Conservation (phyloP, 2,888 invertebrate species). For the Caenorhabditis imperialis region DNA sequence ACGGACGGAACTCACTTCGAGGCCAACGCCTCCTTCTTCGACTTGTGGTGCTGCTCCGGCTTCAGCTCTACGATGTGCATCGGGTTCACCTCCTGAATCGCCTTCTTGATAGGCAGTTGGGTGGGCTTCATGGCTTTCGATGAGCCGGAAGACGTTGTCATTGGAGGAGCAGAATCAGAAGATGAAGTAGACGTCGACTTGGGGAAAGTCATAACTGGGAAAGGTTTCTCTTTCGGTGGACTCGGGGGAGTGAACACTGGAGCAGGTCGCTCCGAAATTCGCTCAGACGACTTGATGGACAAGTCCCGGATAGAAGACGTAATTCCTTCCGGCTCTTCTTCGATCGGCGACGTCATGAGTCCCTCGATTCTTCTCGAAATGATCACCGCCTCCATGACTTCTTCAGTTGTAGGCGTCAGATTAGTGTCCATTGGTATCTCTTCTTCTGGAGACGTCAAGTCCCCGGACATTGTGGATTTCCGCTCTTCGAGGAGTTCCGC, state of each 20-base stretch:
- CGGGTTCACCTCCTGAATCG: slow-evolving; percentile 29
- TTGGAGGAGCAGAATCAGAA: slow-evolving; percentile 26
- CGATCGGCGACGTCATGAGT: slow-evolving; percentile 50
- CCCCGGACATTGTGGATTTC: slow-evolving; percentile 51
- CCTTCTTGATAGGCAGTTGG: slow-evolving; percentile 47
- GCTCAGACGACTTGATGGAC: slow-evolving; percentile 30
- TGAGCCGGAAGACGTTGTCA: slow-evolving; percentile 24
- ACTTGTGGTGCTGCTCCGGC: slow-evolving; percentile 31
- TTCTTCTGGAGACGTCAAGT: slow-evolving; percentile 66
- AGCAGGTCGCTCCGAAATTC: slow-evolving; percentile 27
- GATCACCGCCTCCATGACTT: slow-evolving; percentile 45
- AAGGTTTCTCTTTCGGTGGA: slow-evolving; percentile 48
- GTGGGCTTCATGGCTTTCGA: slow-evolving; percentile 31
- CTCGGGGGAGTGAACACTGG: slow-evolving; percentile 57
- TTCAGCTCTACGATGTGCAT: slow-evolving; percentile 49
- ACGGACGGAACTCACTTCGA: slow-evolving; percentile 41
- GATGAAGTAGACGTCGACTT: slow-evolving; percentile 50
- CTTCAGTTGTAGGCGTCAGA: slow-evolving; percentile 56
- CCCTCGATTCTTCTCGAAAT: slow-evolving; percentile 47
- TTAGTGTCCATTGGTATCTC: slow-evolving; percentile 70
- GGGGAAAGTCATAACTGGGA: slow-evolving; percentile 29
- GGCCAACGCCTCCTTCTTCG: slow-evolving; percentile 41
- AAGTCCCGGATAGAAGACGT: slow-evolving; percentile 45
- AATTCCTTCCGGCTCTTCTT: slow-evolving; percentile 46
- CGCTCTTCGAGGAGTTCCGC: slow-evolving; percentile 49